phyloP scores from a whole-genome alignment of 2,797 vertebrate species.

The Amniataba percoides region DNA sequence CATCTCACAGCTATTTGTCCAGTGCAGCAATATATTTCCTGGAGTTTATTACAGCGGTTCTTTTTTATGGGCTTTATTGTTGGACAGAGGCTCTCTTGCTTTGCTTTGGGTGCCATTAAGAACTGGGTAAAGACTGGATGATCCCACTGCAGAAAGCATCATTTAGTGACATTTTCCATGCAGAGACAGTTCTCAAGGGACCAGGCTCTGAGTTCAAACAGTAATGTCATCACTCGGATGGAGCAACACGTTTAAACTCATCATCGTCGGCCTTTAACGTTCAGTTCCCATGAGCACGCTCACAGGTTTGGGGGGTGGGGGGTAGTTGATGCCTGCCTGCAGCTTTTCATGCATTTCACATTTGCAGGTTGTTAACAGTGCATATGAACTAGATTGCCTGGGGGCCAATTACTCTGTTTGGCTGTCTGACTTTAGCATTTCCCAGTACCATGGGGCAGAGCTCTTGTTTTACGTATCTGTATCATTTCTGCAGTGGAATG shows the following conservation, averaged over 20 bases:
- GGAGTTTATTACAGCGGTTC: neutral
- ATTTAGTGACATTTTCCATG: slow-evolving; percentile 1
- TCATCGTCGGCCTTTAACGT: neutral
- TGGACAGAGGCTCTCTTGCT: neutral
- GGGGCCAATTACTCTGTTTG: neutral
- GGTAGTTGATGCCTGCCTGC: neutral
- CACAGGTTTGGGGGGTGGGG: neutral
- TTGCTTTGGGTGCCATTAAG: slow-evolving; percentile 8
- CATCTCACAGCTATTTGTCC: neutral
- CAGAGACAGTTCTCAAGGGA: neutral
- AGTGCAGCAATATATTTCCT: neutral
- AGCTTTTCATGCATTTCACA: slow-evolving; percentile 13
- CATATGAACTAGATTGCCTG: slow-evolving; percentile 4
- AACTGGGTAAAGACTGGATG: neutral
- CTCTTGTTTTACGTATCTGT: neutral
- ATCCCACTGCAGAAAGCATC: neutral
- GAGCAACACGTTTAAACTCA: neutral
- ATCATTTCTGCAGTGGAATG: neutral
- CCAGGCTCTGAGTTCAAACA: neutral
- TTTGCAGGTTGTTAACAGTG: slow-evolving; percentile 14
- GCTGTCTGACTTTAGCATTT: neutral
- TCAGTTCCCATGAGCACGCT: slow-evolving; percentile 11
- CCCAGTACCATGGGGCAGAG: neutral
- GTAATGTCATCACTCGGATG: neutral
- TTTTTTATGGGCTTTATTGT: neutral